Evolutionary conservation across 2,113 vertebrate genomes (phyloP), one percentile per base, ranked within the genome.

Genomic region (Mus spicilegus): DNA sequence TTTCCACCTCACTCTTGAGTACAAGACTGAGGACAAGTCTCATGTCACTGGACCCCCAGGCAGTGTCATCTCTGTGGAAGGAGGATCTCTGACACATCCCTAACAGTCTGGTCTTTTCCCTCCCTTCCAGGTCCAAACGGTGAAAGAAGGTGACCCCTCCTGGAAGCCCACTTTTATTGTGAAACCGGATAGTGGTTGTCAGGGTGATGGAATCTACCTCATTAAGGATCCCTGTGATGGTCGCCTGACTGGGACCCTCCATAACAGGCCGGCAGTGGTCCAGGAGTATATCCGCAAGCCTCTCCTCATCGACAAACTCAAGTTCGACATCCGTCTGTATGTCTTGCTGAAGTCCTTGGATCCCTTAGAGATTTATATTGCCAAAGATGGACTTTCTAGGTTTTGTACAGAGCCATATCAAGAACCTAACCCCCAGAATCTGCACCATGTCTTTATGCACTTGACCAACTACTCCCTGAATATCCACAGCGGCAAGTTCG

Each of bases 121-220:
- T 28, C 54, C 24, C 82, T 82, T 63, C 33, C 36, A 99, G 99
- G 99, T 99, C 54, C 99, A 98, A 46, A 96, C 98, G 98, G 98
- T 99, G 95, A 99, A 99, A 97, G 99, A 99, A 54, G 98, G 92
- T 0, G 98, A 99, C 86, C 97, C 99, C 0, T 97, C 98, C 20
- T 98, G 99, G 98, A 99, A 99, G 96, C 99, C 99, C 84, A 99
- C 99, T 26, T 99, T 99, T 81, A 99, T 99, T 14, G 99, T 99
- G 22, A 99, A 99, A 93, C 99, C 99, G 0, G 99, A 99, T 5
- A 98, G 99, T 1, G 99, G 99, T 42, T 99, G 99, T 97, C 99
- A 99, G 97, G 99, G 99, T 54, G 99, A 99, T 8, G 99, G 99
- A 97, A 99, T 99, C 99, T 99, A 99, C 99, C 99, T 99, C 98